These are phyloP conservation scores for Philotrypesis tridentata DNA, from an alignment of 1,140 invertebrate species.

Conservation along the genomic window DNA sequence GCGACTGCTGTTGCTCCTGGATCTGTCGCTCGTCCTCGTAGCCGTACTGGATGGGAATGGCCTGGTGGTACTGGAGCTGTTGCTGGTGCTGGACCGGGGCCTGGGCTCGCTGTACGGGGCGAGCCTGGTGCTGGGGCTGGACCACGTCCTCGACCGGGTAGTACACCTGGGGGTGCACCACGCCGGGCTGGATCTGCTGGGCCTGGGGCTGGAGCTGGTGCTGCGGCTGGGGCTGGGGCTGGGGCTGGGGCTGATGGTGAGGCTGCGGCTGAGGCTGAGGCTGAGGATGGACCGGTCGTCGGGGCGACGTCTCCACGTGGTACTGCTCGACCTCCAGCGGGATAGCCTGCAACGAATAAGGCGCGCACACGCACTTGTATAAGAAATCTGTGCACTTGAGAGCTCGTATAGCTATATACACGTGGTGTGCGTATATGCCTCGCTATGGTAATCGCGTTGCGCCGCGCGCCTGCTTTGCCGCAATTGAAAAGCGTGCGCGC, in stretches of 20 bases:
- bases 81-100: neutral
- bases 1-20: conserved; percentile 53
- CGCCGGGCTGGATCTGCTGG: neutral
- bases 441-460: no score
- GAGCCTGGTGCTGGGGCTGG: neutral
- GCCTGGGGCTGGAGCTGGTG: neutral
- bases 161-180: neutral
- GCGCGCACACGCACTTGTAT: no score
- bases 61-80: conserved; percentile 47
- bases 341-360: conserved; percentile 8
- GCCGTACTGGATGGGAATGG: conserved; percentile 62
- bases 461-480: no score
- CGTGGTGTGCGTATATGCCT: no score
- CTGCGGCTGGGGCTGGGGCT: neutral
- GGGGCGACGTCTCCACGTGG: conserved; percentile 68
- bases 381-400: no score
- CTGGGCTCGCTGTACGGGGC: neutral
- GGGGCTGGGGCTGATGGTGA: neutral
- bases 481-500: no score
- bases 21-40: conserved; percentile 58
- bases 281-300: conserved; percentile 11
- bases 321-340: conserved; percentile 64
- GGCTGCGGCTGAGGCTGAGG: neutral
- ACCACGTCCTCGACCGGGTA: conserved; percentile 29
- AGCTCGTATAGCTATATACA: no score